A percentile compares a stretch with the other conserved stretches of the same genome.
Conservation (phyloP, 2,797 vertebrate species). For the Simalia tracyae region DNA sequence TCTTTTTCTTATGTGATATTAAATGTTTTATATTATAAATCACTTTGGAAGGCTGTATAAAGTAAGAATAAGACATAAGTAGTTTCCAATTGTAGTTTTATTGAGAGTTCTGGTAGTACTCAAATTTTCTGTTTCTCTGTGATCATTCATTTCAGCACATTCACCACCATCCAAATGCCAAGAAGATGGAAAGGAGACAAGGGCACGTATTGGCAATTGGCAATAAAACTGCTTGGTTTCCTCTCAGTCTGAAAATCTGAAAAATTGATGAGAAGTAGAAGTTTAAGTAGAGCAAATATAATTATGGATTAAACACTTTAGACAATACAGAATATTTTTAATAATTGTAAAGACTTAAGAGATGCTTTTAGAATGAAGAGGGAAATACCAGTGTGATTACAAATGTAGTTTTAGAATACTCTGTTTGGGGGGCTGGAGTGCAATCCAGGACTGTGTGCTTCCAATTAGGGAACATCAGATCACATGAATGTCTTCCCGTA, state of each 20-base stretch:
- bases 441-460: neutral
- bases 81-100: neutral
- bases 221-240: neutral
- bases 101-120: neutral
- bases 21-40: neutral
- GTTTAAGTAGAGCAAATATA: neutral
- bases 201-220: too few species aligned
- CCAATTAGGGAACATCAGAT: neutral
- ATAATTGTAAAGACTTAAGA: neutral
- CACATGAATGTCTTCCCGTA: neutral
- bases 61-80: neutral
- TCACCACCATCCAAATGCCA: neutral
- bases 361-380: neutral
- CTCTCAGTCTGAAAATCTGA: neutral
- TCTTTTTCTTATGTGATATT: too few species aligned
- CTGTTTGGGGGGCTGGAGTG: neutral
- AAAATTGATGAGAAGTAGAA: neutral
- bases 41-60: neutral
- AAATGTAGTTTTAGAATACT: neutral
- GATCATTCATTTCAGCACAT: neutral
- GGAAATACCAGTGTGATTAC: neutral
- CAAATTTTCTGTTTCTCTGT: neutral
- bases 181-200: neutral
- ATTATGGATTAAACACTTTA: constrained; percentile 3
- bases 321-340: neutral